Percentiles rank a stretch among this genome's conserved stretches.
Conservation (phyloP, 2,797 vertebrate species). For the Phaenicophaeus curvirostris region DNA sequence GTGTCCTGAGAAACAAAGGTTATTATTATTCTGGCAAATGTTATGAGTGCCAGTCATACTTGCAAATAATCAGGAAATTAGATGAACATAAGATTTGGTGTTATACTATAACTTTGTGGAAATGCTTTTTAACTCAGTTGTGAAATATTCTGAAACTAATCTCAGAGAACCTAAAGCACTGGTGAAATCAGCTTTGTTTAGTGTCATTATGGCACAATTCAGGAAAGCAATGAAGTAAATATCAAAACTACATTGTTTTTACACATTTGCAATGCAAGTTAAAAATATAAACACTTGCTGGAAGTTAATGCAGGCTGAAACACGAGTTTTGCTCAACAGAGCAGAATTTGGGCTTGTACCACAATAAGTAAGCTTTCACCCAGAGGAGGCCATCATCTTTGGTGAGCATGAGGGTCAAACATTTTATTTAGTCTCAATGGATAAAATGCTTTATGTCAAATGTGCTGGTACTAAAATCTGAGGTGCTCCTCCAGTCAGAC, state of each 20-base stretch:
- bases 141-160: not conserved
- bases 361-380: not conserved
- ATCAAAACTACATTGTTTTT: not conserved
- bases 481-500: not conserved
- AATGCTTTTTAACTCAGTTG: not conserved
- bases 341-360: not conserved
- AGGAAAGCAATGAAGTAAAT: not conserved
- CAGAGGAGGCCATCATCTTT: not conserved
- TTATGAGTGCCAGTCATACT: not conserved
- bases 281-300: not conserved
- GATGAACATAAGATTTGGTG: not conserved
- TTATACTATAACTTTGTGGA: not conserved
- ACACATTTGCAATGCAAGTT: not conserved
- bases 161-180: not conserved
- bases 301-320: not conserved
- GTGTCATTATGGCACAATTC: not conserved
- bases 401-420: not conserved
- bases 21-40: not conserved
- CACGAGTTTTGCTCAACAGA: not conserved
- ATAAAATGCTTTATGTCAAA: not conserved
- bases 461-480: not conserved
- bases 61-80: not conserved
- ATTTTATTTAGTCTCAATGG: not conserved
- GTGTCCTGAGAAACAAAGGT: not conserved
- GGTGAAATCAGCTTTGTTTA: not conserved